A percentile compares a stretch with the other conserved stretches of the same genome.
These are phyloP conservation scores for Leucopsar rothschildi DNA, from an alignment of 2,113 vertebrate genomes.

Conservation along the genomic window DNA sequence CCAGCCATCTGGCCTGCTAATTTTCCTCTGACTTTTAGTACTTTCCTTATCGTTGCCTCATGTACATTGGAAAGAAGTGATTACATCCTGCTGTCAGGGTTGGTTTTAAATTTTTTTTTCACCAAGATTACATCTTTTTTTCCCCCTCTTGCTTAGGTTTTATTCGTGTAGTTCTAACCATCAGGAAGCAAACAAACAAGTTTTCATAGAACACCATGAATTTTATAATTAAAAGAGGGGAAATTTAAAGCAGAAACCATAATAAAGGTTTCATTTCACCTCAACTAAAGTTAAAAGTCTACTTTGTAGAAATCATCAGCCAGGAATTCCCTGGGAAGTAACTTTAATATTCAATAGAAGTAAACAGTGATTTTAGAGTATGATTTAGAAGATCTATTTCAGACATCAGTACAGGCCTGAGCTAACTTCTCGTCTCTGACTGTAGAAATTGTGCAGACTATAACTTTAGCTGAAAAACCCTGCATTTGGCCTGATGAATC, in stretches of 20 bases:
- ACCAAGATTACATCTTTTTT: background rate
- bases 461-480: background rate
- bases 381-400: background rate
- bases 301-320: background rate
- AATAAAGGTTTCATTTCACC: background rate
- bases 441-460: background rate
- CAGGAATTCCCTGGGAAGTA: background rate
- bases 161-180: background rate
- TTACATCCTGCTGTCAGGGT: conserved; percentile 33
- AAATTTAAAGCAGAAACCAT: background rate
- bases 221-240: background rate
- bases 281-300: background rate
- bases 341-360: background rate
- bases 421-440: background rate
- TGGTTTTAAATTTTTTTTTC: background rate
- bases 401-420: background rate
- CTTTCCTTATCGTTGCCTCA: conserved; percentile 36
- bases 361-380: background rate
- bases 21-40: conserved; percentile 42
- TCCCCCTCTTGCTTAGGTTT: background rate
- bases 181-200: background rate
- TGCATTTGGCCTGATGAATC: background rate
- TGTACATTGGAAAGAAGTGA: conserved; percentile 31
- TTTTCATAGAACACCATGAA: background rate
- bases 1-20: conserved; percentile 42